phyloP scores from a whole-genome alignment of 2,888 invertebrate species.

The Microctonus aethiopoides region DNA sequence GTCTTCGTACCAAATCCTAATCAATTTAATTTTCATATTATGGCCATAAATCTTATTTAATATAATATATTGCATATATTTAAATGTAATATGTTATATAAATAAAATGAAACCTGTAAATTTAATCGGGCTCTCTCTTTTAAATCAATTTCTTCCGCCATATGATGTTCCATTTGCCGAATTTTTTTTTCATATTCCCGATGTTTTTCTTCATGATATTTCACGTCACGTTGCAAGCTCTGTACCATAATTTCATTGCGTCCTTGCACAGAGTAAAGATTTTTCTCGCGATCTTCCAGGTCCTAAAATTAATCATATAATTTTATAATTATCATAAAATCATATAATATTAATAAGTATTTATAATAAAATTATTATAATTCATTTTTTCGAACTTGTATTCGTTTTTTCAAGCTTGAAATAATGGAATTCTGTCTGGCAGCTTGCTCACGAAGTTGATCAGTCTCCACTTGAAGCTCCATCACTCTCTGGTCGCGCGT shows the following conservation, averaged over 20 bases:
- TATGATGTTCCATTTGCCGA: constrained; percentile 78
- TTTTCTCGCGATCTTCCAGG: constrained; percentile 81
- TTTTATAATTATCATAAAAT: neutral
- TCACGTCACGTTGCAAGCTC: constrained; percentile 79
- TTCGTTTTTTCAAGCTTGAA: constrained; percentile 81
- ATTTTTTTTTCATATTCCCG: constrained; percentile 82
- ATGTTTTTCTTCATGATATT: constrained; percentile 79
- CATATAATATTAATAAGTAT: neutral
- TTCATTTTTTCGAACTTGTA: constrained; percentile 66
- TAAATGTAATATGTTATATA: too few relatives aligned
- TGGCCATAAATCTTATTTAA: too few relatives aligned
- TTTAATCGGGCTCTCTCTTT: constrained; percentile 75
- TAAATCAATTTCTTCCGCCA: constrained; percentile 79
- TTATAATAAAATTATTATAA: constrained; percentile 11
- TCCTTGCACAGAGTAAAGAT: constrained; percentile 73
- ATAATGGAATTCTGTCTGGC: constrained; percentile 86
- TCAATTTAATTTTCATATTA: constrained; percentile 53
- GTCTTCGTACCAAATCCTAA: constrained; percentile 78
- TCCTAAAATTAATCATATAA: constrained; percentile 68
- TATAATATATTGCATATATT: too few relatives aligned
- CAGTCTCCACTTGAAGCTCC: constrained; percentile 83
- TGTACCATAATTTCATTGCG: constrained; percentile 79
- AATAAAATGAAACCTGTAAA: constrained; percentile 50
- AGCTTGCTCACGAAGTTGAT: constrained; percentile 83
- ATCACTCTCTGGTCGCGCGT: constrained; percentile 78